These are phyloP conservation scores for Pan paniscus DNA, from an alignment of 2,113 vertebrate genomes.

Conservation along the genomic window DNA sequence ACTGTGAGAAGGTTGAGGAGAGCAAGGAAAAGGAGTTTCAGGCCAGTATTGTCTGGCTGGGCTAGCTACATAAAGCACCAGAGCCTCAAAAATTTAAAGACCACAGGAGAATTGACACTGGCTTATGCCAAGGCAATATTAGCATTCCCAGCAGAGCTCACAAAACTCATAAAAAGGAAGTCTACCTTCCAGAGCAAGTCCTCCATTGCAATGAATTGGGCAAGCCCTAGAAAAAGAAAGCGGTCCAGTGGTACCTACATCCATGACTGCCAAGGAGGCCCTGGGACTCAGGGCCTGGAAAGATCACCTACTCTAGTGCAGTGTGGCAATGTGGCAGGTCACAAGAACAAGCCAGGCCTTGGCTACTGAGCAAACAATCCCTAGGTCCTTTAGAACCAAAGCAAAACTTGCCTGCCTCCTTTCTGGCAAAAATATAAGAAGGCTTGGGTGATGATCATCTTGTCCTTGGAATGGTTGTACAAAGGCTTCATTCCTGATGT, in stretches of 20 bases:
- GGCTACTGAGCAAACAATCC: neutral
- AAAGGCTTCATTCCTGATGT: neutral
- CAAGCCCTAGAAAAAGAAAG: neutral
- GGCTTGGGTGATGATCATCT: neutral
- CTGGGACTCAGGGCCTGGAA: neutral
- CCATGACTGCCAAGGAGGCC: neutral
- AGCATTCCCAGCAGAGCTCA: neutral
- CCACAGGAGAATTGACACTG: neutral
- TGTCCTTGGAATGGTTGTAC: neutral
- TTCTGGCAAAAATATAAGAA: neutral
- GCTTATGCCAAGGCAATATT: neutral
- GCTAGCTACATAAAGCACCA: neutral
- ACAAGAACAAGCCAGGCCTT: constrained; percentile 4
- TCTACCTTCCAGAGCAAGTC: neutral
- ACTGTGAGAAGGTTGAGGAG: neutral
- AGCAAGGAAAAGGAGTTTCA: neutral
- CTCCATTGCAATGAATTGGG: neutral
- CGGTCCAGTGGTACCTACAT: neutral
- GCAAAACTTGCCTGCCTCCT: neutral
- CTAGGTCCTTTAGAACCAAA: neutral
- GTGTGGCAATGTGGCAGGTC: neutral
- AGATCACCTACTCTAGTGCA: neutral
- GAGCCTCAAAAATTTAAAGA: neutral
- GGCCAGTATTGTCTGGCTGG: neutral
- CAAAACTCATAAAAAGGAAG: neutral